A percentile compares a stretch with the other conserved stretches of the same genome.
These are phyloP conservation scores for Monodelphis domestica DNA, from an alignment of 2,797 vertebrate species.

Conservation along the genomic window DNA sequence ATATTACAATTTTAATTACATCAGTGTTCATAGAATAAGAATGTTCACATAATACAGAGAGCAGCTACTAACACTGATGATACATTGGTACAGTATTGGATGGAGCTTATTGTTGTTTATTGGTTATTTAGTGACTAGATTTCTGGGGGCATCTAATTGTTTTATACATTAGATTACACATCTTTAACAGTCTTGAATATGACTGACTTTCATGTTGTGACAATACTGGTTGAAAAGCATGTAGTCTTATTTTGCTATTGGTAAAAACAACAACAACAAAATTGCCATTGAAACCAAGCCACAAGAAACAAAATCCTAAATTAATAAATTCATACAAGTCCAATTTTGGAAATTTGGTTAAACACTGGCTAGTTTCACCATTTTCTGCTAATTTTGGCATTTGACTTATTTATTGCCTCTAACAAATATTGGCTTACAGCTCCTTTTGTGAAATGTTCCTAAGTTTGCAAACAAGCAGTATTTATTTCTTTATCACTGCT, in stretches of 20 bases:
- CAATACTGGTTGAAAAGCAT: constrained; percentile 86
- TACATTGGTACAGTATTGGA: constrained; percentile 94
- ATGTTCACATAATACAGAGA: constrained; percentile 96
- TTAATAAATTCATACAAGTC: constrained; percentile 82
- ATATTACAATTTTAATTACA: constrained; percentile 99
- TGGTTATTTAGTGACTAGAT: constrained; percentile 90
- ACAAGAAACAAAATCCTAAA: constrained; percentile 81
- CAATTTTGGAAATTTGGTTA: constrained; percentile 86
- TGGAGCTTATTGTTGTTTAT: constrained; percentile 92
- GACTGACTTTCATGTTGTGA: constrained; percentile 88
- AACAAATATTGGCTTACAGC: constrained; percentile 80
- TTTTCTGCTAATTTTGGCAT: constrained; percentile 76
- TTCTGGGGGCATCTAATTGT: constrained; percentile 87
- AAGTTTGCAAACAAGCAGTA: constrained; percentile 79
- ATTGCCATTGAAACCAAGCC: constrained; percentile 79
- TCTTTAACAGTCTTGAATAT: constrained; percentile 88
- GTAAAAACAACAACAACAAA: no score
- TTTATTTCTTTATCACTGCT: constrained; percentile 79
- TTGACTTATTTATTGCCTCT: constrained; percentile 84
- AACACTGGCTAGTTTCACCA: constrained; percentile 83
- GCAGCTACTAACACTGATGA: constrained; percentile 97
- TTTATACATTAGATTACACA: constrained; percentile 94
- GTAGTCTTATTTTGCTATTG: constrained; percentile 85
- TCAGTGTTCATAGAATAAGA: constrained; percentile 97
- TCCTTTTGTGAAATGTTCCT: constrained; percentile 79